A percentile compares a stretch with the other conserved stretches of the same genome.
These are phyloP conservation scores for Pseudomyrmex sp. DNA, from an alignment of 1,140 invertebrate species.

Conservation along the genomic window DNA sequence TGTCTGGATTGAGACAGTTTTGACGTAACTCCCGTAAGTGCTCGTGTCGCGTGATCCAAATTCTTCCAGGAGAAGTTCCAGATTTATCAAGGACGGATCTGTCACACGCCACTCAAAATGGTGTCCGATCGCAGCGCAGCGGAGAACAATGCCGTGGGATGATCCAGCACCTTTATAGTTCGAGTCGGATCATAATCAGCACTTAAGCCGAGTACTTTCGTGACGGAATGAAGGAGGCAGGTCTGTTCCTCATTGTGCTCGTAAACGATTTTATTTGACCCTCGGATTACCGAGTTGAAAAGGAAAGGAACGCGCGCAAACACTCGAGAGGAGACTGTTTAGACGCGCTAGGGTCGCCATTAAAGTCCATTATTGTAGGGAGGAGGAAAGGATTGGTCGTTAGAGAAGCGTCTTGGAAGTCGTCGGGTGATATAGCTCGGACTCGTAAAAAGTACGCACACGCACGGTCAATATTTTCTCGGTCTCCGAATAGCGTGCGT, in stretches of 20 bases:
- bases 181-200: conserved; percentile 80
- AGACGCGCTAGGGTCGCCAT: conserved; percentile 42
- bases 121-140: conserved; percentile 37
- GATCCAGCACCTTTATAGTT: conserved; percentile 76
- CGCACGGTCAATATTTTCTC: conserved; percentile 44
- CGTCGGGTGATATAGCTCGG: not conserved
- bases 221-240: conserved; percentile 61
- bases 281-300: conserved; percentile 75
- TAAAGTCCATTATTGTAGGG: conserved; percentile 68
- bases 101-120: conserved; percentile 37
- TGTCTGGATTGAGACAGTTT: not conserved
- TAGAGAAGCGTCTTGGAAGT: conserved; percentile 16
- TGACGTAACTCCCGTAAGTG: not conserved
- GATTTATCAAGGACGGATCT: not conserved
- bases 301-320: conserved; percentile 72
- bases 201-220: conserved; percentile 76
- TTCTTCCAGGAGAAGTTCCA: not conserved
- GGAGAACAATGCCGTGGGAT: conserved; percentile 77
- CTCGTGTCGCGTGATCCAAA: not conserved
- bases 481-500: conserved; percentile 10
- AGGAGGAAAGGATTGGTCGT: conserved; percentile 47
- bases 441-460: conserved; percentile 21
- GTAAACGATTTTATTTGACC: conserved; percentile 82
- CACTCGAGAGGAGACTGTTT: conserved; percentile 62
- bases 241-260: conserved; percentile 72